A percentile compares a stretch with the other conserved stretches of the same genome.
Conservation (phyloP, 2,113 vertebrate genomes). For the Cephalophus harveyi region DNA sequence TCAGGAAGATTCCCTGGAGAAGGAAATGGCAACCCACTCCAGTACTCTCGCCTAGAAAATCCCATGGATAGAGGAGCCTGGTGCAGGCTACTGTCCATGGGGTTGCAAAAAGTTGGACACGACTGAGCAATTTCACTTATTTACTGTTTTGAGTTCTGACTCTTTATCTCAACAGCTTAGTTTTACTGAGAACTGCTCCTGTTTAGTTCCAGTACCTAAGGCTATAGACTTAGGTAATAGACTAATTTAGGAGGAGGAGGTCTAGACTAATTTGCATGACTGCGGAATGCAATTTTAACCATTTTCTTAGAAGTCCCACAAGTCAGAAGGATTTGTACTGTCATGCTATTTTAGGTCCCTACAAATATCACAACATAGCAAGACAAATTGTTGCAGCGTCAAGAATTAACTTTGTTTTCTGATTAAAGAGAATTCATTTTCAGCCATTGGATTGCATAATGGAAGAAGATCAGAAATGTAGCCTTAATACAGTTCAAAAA, state of each 20-base stretch:
- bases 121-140: not conserved
- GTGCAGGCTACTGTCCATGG: too few species aligned
- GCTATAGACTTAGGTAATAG: too few species aligned
- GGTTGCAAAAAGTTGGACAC: rapidly evolving
- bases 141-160: not conserved
- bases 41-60: too few species aligned
- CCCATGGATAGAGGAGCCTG: too few species aligned
- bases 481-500: constrained; percentile 20
- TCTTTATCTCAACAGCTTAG: constrained; percentile 1
- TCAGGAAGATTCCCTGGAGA: too few species aligned
- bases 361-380: not conserved
- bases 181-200: constrained; percentile 23
- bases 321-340: not conserved
- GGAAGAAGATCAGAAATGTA: not conserved
- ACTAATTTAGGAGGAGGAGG: too few species aligned
- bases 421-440: constrained; percentile 11
- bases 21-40: too few species aligned
- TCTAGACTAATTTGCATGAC: constrained; percentile 7
- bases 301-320: constrained; percentile 44
- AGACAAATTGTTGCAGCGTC: constrained; percentile 12
- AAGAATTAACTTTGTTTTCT: constrained; percentile 41
- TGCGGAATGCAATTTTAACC: constrained; percentile 28
- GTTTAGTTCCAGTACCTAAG: not conserved
- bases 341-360: constrained; percentile 29
- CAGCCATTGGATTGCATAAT: not conserved